Conservation (phyloP, 2,113 vertebrate genomes). For the Carlito syrichta region DNA sequence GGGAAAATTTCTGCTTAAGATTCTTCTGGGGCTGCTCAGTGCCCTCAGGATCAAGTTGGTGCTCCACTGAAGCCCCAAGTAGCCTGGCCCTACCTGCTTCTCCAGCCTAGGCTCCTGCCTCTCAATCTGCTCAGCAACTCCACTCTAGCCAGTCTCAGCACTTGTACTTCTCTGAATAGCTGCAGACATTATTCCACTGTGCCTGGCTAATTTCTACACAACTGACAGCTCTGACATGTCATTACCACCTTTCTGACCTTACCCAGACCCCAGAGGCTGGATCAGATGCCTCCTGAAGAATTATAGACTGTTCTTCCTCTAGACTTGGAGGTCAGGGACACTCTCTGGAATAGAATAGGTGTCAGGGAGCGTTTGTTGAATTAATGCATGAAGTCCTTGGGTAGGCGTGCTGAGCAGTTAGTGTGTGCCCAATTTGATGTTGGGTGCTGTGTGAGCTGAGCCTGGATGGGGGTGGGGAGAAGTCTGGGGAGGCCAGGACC, state of each 20-base stretch:
- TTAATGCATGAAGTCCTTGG: neutral
- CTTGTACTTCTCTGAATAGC: neutral
- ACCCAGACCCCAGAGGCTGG: neutral
- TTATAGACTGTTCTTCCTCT: neutral
- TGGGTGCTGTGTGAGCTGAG: neutral
- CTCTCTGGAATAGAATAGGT: neutral
- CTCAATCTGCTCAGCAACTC: neutral
- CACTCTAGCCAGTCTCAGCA: neutral
- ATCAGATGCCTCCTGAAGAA: neutral
- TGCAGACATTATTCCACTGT: neutral
- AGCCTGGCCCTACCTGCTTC: neutral
- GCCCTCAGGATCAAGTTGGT: neutral
- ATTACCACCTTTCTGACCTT: neutral
- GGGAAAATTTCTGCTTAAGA: neutral
- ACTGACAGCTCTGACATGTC: neutral
- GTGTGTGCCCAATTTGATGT: neutral
- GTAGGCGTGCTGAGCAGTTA: neutral
- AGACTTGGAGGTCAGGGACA: neutral
- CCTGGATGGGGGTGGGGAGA: neutral
- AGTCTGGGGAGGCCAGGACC: neutral
- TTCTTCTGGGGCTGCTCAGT: neutral
- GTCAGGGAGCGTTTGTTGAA: neutral
- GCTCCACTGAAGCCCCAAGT: neutral
- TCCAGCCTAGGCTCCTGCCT: neutral
- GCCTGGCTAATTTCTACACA: neutral